Percentiles rank a stretch among this genome's conserved stretches.
phyloP scores from a whole-genome alignment of 2,888 invertebrate species.

The Uloborus plumipes region DNA sequence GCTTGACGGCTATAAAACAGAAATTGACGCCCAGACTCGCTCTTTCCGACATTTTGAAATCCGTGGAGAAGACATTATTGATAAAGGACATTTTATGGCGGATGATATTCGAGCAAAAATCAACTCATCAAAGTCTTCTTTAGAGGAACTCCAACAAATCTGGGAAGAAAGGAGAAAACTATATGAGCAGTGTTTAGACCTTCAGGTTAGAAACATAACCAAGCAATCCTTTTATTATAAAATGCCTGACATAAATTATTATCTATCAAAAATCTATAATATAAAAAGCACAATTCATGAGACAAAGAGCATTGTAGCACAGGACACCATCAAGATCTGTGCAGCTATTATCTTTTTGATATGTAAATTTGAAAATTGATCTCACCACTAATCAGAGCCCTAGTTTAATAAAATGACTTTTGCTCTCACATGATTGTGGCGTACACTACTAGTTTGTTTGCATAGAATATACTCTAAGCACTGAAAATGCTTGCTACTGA shows the following conservation, averaged over 20 bases:
- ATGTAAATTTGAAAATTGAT: too few relatives aligned
- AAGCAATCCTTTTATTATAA: slow-evolving; percentile 71
- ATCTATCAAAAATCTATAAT: neutral
- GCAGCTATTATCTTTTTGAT: too few relatives aligned
- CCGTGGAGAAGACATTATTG: slow-evolving; percentile 83
- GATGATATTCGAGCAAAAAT: slow-evolving; percentile 89
- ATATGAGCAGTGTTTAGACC: slow-evolving; percentile 89
- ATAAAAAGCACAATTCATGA: neutral
- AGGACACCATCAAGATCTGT: too few relatives aligned
- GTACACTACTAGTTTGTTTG: too few relatives aligned
- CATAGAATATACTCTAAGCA: too few relatives aligned
- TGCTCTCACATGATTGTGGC: too few relatives aligned
- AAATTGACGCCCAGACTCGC: slow-evolving; percentile 87
- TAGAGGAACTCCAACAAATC: slow-evolving; percentile 78
- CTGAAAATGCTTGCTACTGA: too few relatives aligned
- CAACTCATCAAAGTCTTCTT: slow-evolving; percentile 74
- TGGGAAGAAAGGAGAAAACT: slow-evolving; percentile 83
- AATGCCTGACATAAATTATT: neutral
- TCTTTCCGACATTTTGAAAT: slow-evolving; percentile 84
- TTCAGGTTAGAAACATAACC: slow-evolving; percentile 75
- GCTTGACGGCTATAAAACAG: slow-evolving; percentile 88
- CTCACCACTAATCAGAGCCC: too few relatives aligned
- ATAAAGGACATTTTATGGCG: slow-evolving; percentile 86
- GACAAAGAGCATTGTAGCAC: too few relatives aligned
- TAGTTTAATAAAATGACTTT: too few relatives aligned